Conservation (phyloP, 2,888 invertebrate species). For the Anaspis maculata region DNA sequence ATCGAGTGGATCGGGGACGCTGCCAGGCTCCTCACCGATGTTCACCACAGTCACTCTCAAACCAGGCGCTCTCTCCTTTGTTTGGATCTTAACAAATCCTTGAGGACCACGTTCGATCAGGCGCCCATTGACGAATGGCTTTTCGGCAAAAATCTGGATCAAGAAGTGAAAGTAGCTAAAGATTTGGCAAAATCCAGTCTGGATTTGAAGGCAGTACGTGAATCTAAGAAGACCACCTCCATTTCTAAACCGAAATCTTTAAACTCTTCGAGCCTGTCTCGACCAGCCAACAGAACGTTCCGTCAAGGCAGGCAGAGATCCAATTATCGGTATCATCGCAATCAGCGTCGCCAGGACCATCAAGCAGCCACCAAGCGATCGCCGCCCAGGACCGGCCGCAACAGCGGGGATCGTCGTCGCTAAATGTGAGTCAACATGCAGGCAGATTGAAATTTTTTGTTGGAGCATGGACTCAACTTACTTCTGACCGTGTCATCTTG, state of each 20-base stretch:
- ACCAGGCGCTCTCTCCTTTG: slow-evolving; percentile 3
- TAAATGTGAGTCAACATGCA: not conserved
- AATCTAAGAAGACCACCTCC: slow-evolving; percentile 2
- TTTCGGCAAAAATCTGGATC: slow-evolving; percentile 1
- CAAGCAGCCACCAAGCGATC: not conserved
- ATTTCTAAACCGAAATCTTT: not conserved
- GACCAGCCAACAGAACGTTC: not conserved
- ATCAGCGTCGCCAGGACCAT: not conserved
- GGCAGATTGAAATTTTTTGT: not conserved
- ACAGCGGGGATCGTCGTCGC: not conserved
- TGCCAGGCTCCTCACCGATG: not conserved
- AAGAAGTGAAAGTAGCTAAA: slow-evolving; percentile 2
- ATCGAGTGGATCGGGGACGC: not conserved
- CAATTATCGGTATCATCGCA: not conserved
- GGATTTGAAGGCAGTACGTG: not conserved
- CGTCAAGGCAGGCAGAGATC: not conserved
- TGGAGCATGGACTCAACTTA: not conserved
- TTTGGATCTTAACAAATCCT: slow-evolving; percentile 3
- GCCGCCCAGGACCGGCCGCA: not conserved
- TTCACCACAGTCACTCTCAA: slow-evolving; percentile 3
- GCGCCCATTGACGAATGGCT: slow-evolving; percentile 5
- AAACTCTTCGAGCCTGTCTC: slow-evolving; percentile 7
- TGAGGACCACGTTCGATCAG: slow-evolving; percentile 1
- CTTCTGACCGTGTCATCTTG: not conserved
- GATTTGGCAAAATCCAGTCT: slow-evolving; percentile 1